These are phyloP conservation scores for Aurelia aurita DNA, from an alignment of 30 jellyfish, hydroid and myxozoan genomes.

Conservation along the genomic window DNA sequence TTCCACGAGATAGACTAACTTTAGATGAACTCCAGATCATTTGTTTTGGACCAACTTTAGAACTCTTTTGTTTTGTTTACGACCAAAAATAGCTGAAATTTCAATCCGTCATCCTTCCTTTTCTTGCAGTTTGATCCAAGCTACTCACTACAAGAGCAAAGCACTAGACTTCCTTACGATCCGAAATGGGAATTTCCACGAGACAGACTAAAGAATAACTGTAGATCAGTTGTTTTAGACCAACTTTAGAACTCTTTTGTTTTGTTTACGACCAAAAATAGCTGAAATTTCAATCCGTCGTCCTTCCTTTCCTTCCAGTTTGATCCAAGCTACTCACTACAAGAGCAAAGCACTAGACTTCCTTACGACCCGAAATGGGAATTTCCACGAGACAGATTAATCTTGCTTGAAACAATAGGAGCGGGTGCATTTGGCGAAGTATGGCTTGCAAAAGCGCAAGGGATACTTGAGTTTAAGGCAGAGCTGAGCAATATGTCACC, in stretches of 20 bases:
- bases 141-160: constrained; percentile 77
- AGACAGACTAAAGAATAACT: constrained; percentile 30
- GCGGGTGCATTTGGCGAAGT: constrained; percentile 98
- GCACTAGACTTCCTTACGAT: constrained; percentile 84
- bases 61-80: no score
- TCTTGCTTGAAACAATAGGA: constrained; percentile 75
- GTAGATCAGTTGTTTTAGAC: no score
- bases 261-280: no score
- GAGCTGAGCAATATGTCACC: constrained; percentile 46
- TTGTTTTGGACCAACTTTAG: no score
- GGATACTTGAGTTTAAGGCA: constrained; percentile 74
- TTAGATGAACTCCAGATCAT: no score
- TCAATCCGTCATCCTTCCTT: no score
- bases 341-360: constrained; percentile 80
- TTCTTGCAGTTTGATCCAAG: constrained; percentile 71
- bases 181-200: constrained; percentile 98
- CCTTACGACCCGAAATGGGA: constrained; percentile 98
- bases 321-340: constrained; percentile 71
- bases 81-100: no score
- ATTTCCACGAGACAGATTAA: constrained; percentile 89
- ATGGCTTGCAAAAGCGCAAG: constrained; percentile 96
- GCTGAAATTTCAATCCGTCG: no score
- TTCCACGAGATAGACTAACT: constrained; percentile 89
- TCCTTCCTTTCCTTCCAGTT: constrained; percentile 39
- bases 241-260: no score